These are phyloP conservation scores for Morinoia aosen DNA, from an alignment of 2,888 invertebrate genomes.

Conservation along the genomic window DNA sequence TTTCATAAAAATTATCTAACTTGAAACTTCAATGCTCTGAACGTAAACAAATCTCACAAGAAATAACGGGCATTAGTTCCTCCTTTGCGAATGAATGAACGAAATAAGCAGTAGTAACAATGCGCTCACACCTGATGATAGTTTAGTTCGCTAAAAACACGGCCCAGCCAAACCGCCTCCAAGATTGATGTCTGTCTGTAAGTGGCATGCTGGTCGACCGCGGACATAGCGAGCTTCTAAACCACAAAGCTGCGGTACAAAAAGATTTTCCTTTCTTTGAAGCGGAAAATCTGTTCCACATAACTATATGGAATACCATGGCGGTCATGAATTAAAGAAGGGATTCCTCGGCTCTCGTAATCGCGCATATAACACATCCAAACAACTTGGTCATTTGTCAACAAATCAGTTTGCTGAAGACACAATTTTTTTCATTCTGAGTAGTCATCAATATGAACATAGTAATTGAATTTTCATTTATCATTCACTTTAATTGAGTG, in stretches of 20 bases:
- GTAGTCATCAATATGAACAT: too few species aligned
- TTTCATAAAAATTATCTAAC: not conserved
- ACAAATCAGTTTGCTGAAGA: too few species aligned
- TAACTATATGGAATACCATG: not conserved
- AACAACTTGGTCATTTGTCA: too few species aligned
- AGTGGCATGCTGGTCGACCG: not conserved
- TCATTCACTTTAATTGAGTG: too few species aligned
- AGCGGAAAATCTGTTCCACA: not conserved
- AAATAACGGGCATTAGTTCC: not conserved
- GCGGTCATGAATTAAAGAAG: not conserved
- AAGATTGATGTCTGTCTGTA: not conserved
- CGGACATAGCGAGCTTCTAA: not conserved
- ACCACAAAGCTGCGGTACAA: not conserved
- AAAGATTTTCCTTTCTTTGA: not conserved
- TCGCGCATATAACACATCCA: not conserved
- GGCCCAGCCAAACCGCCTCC: not conserved
- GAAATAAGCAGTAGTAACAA: not conserved
- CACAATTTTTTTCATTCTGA: too few species aligned
- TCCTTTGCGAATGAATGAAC: not conserved
- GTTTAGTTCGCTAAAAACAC: not conserved
- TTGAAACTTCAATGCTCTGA: not conserved
- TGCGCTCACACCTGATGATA: not conserved
- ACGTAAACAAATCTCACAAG: not conserved
- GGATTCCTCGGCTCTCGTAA: not conserved
- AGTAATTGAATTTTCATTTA: too few species aligned